These are phyloP conservation scores for Melanostigma gelatinosum DNA, from an alignment of 2,113 vertebrate genomes.

Conservation along the genomic window DNA sequence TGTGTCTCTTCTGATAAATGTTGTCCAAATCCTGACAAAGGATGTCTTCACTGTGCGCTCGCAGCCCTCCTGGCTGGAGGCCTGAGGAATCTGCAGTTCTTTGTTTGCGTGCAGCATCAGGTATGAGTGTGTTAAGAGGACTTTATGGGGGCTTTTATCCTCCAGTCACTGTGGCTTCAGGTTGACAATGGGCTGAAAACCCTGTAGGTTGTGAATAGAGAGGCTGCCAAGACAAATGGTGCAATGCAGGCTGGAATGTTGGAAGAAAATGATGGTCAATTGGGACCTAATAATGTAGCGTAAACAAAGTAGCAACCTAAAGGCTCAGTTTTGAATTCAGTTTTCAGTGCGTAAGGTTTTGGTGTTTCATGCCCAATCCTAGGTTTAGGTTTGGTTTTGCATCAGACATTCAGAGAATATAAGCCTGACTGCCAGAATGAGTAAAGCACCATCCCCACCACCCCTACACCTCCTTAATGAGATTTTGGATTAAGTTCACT, in stretches of 20 bases:
- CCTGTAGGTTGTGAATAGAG: constrained; percentile 50
- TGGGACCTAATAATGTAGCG: constrained; percentile 42
- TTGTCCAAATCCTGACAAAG: constrained; percentile 49
- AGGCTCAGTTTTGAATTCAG: background rate
- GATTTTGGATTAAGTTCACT: constrained; percentile 61
- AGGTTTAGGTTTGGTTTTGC: background rate
- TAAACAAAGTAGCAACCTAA: constrained; percentile 29
- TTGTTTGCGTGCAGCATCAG: constrained; percentile 71
- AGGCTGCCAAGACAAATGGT: constrained; percentile 57
- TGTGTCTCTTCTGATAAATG: constrained; percentile 59
- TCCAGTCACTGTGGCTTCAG: constrained; percentile 58
- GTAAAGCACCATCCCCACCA: constrained; percentile 24
- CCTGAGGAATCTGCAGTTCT: constrained; percentile 54
- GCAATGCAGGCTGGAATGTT: constrained; percentile 58
- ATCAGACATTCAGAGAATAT: background rate
- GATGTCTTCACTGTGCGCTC: constrained; percentile 26
- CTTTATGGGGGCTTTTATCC: constrained; percentile 59
- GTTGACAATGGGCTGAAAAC: constrained; percentile 65
- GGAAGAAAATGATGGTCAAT: constrained; percentile 36
- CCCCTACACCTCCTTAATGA: constrained; percentile 47
- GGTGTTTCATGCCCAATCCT: background rate
- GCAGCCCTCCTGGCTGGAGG: constrained; percentile 14
- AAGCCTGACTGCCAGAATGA: constrained; percentile 18
- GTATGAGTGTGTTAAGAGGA: constrained; percentile 58
- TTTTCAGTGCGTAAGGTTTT: background rate